A percentile compares a stretch with the other conserved stretches of the same genome.
Conservation (phyloP, 2,113 vertebrate species). For the Nothocercus julius region DNA sequence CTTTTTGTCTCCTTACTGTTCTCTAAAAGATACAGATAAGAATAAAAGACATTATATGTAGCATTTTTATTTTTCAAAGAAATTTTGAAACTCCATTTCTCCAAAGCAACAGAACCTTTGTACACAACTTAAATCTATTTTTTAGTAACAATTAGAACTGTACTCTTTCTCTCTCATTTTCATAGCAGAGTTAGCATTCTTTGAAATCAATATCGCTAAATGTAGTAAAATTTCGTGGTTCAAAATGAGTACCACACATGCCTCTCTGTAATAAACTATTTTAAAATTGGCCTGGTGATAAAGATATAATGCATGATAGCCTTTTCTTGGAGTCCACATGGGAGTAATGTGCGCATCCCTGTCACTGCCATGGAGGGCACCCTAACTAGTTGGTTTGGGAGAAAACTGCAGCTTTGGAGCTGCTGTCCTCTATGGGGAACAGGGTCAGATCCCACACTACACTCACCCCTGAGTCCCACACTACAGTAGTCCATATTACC, state of each 20-base stretch:
- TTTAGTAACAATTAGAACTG: not conserved
- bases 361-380: not conserved
- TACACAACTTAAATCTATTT: not conserved
- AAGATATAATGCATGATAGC: not conserved
- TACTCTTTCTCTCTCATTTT: not conserved
- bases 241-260: not conserved
- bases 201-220: not conserved
- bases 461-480: not conserved
- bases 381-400: not conserved
- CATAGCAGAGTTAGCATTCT: not conserved
- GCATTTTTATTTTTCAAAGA: not conserved
- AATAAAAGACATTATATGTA: not conserved
- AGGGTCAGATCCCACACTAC: not conserved
- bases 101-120: not conserved
- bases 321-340: not conserved
- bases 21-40: not conserved
- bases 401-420: accelerated
- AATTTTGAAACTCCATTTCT: not conserved
- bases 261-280: not conserved
- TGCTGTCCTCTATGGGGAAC: not conserved
- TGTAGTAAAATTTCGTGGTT: not conserved
- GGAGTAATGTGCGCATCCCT: not conserved
- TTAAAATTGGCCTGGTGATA: not conserved
- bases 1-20: not conserved
- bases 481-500: not conserved